Percentiles rank a stretch among this genome's conserved stretches.
These are phyloP conservation scores for Oryzias javanicus DNA, from an alignment of 2,113 vertebrate species.

Conservation along the genomic window DNA sequence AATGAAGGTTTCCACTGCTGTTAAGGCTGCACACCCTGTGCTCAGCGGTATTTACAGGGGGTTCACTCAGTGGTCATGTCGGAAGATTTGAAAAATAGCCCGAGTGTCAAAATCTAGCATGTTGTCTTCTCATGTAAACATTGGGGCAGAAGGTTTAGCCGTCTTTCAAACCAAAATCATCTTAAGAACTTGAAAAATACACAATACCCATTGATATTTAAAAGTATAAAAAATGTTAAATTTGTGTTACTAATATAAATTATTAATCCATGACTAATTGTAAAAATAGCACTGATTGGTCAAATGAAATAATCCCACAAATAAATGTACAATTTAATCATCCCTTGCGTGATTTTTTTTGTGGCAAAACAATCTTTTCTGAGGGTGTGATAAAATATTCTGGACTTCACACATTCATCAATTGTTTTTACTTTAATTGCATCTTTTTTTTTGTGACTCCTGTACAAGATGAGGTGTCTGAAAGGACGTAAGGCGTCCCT, in stretches of 20 bases:
- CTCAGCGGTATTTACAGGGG: conserved; percentile 45
- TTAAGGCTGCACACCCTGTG: conserved; percentile 39
- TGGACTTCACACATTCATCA: not conserved
- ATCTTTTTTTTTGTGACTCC: not conserved
- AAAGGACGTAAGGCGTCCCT: not conserved
- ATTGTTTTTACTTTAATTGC: not conserved
- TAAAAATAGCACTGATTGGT: not conserved
- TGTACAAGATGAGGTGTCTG: not conserved
- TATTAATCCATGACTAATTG: not conserved
- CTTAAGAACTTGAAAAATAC: too few species aligned
- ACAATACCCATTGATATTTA: too few species aligned
- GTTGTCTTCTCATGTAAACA: not conserved
- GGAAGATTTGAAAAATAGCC: conserved; percentile 29
- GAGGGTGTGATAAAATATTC: conserved; percentile 2
- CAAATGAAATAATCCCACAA: not conserved
- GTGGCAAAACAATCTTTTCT: not conserved
- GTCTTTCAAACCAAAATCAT: too few species aligned
- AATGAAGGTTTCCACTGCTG: conserved; percentile 63
- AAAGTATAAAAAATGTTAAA: too few species aligned
- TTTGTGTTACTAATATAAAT: not conserved
- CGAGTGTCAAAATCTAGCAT: conserved; percentile 1
- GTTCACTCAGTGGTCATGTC: conserved; percentile 70
- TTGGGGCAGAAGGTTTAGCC: not conserved
- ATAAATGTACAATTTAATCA: not conserved
- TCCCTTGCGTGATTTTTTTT: not conserved